phyloP scores from a whole-genome alignment of 2,113 vertebrate genomes.

The Xenus cinereus region DNA sequence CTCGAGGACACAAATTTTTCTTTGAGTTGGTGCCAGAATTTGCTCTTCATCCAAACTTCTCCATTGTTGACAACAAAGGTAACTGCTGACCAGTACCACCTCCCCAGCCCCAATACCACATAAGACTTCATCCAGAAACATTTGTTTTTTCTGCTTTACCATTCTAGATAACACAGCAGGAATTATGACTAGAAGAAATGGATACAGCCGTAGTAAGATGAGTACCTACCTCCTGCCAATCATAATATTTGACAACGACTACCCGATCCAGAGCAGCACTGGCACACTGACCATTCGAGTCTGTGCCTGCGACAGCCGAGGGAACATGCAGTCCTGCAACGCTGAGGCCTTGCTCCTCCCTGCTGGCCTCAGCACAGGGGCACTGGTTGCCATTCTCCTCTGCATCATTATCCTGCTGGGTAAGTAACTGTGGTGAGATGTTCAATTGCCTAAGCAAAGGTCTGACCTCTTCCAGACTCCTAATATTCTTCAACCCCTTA shows the following conservation, averaged over 20 bases:
- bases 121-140: background rate
- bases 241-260: conserved; percentile 88
- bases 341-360: conserved; percentile 75
- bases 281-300: conserved; percentile 78
- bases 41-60: conserved; percentile 80
- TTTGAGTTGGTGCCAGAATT: conserved; percentile 81
- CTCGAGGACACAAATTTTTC: conserved; percentile 80
- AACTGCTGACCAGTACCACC: background rate
- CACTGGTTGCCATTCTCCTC: conserved; percentile 78
- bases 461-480: accelerated
- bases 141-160: background rate
- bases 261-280: conserved; percentile 89
- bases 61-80: conserved; percentile 84
- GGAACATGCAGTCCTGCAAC: conserved; percentile 78
- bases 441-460: background rate
- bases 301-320: conserved; percentile 74
- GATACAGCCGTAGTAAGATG: conserved; percentile 77
- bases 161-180: conserved; percentile 80
- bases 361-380: conserved; percentile 79
- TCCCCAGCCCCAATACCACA: too few relatives aligned
- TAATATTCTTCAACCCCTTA: background rate
- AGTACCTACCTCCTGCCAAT: conserved; percentile 77
- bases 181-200: conserved; percentile 78
- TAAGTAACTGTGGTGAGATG: background rate
- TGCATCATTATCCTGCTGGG: conserved; percentile 77